Base-by-base conservation (phyloP, 2,797 vertebrate genomes). In the Siniperca scherzeri region DNA sequence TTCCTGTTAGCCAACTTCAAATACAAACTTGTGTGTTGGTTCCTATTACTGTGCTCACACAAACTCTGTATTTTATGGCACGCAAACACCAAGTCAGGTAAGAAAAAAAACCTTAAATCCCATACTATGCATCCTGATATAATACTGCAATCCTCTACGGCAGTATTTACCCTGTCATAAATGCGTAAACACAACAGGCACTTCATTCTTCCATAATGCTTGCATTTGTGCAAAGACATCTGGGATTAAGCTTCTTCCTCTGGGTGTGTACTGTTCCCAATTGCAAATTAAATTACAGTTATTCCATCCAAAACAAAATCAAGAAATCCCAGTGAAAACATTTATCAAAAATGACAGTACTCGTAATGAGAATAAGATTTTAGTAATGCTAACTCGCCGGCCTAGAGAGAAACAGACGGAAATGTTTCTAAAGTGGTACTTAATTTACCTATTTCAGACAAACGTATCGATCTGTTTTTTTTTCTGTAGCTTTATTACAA, bases 131-230 rank as follows among this genome's bases (percentile, higher is more conserved):
- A 59, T 66, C 1, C 3, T 65, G 16, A 1, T 69, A 13, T 68
- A 55, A 60, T 60, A 25, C 12, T 38, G 64, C 48, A 42, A 44
- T n/a, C 7, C 50, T 52, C 19, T 6, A 36, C 4, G 22, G 14
- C 19, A 30, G 48, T n/a, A 40, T 57, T 61, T 25, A 74, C 25
- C 25, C 59, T 44, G 64, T 80, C 50, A 65, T 19, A 79, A 75
- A 36, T 38, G 22, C 60, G 13, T 48, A 62, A 65, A 65, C 61
- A 25, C 70, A 81, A 76, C 83, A 86, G 78, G 73, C 80, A 82
- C 80, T 48, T 72, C 14, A 30, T 44, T 84, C 46, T 70, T 72
- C 52, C 38, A 17, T 67, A 57, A 87, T 72, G 33, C 68, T 70
- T 61, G 33, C 27, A 60, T 80, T 72, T 77, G 69, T 73, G 27